Conservation (phyloP, 92 coral and sea anemone species). For the Parazoanthus atlanticus region DNA sequence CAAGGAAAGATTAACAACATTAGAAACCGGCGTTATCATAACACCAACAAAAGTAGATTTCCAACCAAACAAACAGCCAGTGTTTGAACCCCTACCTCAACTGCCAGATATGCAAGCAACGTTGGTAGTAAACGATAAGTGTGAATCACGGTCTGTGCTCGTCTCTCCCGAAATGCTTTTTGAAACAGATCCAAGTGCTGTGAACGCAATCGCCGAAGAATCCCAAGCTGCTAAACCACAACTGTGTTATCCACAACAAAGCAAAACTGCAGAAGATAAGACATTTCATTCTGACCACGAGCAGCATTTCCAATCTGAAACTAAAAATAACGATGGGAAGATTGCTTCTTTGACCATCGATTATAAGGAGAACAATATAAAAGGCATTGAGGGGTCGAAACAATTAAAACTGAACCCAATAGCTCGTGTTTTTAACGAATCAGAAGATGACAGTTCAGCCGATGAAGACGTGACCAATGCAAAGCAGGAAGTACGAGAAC, state of each 20-base stretch:
- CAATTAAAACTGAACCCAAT: constrained; percentile 11
- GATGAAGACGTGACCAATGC: constrained; percentile 19
- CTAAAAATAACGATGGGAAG: neutral
- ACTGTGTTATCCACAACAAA: neutral
- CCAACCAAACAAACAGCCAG: neutral
- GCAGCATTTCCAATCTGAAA: neutral
- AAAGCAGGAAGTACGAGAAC: constrained; percentile 31
- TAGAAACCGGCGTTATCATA: neutral
- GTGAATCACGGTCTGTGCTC: neutral
- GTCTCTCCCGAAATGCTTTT: neutral
- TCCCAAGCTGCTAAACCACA: neutral
- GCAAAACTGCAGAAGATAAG: neutral
- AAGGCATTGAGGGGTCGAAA: neutral
- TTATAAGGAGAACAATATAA: neutral
- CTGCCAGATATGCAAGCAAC: neutral
- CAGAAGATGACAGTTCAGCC: constrained; percentile 40
- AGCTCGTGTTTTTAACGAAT: constrained; percentile 16
- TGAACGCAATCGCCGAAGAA: neutral
- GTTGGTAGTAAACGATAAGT: neutral
- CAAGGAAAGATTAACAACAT: neutral
- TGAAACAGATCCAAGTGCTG: neutral
- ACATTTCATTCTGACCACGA: neutral
- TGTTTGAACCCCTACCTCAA: neutral
- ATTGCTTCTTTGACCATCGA: neutral
- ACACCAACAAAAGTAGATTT: neutral